Percentiles rank a stretch among this genome's conserved stretches.
phyloP scores from a whole-genome alignment of 1,140 invertebrate genomes.

The Metaphire vulgaris region DNA sequence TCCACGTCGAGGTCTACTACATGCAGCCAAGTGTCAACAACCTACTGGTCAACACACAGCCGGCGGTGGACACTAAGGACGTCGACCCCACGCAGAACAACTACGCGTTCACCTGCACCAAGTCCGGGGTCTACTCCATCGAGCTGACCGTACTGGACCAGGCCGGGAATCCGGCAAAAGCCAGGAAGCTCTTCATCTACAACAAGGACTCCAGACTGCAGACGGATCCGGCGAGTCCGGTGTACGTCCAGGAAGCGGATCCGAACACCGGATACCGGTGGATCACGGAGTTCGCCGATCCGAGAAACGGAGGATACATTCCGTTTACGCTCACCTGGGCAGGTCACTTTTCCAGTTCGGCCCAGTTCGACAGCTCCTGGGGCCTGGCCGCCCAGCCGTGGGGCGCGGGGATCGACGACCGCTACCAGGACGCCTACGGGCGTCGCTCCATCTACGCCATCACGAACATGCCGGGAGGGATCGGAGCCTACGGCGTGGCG shows the following conservation, averaged over 20 bases:
- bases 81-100: background rate
- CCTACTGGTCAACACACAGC: background rate
- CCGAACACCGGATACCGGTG: background rate
- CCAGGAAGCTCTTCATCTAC: slow-evolving; percentile 19
- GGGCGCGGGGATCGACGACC: background rate
- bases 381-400: background rate
- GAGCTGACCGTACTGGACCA: slow-evolving; percentile 19
- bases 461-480: background rate
- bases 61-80: background rate
- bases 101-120: background rate
- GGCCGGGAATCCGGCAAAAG: slow-evolving; percentile 2
- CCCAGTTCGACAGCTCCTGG: background rate
- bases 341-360: background rate
- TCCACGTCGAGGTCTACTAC: slow-evolving; percentile 16
- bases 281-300: background rate
- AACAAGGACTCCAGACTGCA: background rate
- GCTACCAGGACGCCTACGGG: background rate
- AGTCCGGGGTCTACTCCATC: slow-evolving; percentile 14
- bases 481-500: background rate
- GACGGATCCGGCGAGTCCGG: background rate
- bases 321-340: background rate
- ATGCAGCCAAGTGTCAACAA: background rate
- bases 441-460: background rate
- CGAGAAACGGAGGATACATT: background rate
- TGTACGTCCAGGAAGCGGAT: slow-evolving; percentile 2